phyloP scores from a whole-genome alignment of 2,113 vertebrate genomes.

The Vulpes ferrilata region DNA sequence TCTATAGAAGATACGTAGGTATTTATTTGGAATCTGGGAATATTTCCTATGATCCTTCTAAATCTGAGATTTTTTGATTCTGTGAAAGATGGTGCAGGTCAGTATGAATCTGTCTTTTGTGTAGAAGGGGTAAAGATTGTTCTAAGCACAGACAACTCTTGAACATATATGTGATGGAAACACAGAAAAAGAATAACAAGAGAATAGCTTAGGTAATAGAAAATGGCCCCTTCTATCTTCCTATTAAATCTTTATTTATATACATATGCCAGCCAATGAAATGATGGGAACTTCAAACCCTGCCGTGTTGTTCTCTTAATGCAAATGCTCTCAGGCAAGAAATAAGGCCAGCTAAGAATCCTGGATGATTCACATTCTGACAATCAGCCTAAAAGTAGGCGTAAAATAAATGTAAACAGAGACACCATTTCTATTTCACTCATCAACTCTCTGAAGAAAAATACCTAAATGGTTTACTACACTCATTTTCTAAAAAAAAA shows the following conservation, averaged over 20 bases:
- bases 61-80: slow-evolving; percentile 26
- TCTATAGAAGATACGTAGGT: not conserved
- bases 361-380: not conserved
- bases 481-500: not conserved
- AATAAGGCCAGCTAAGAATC: not conserved
- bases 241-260: not conserved
- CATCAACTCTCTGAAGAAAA: not conserved
- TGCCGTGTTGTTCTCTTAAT: not conserved
- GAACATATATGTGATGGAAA: not conserved
- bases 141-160: not conserved
- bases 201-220: not conserved
- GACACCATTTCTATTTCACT: not conserved
- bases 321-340: not conserved
- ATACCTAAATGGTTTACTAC: not conserved
- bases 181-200: not conserved
- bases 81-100: not conserved
- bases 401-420: not conserved
- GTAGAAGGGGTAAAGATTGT: not conserved
- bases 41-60: not conserved
- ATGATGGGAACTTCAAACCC: not conserved
- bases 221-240: slow-evolving; percentile 14
- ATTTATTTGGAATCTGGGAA: slow-evolving; percentile 13
- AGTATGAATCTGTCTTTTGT: not conserved
- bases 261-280: not conserved
- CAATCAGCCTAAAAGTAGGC: not conserved